phyloP scores from a whole-genome alignment of 1,140 invertebrate genomes.

The Holotrichia oblita region DNA sequence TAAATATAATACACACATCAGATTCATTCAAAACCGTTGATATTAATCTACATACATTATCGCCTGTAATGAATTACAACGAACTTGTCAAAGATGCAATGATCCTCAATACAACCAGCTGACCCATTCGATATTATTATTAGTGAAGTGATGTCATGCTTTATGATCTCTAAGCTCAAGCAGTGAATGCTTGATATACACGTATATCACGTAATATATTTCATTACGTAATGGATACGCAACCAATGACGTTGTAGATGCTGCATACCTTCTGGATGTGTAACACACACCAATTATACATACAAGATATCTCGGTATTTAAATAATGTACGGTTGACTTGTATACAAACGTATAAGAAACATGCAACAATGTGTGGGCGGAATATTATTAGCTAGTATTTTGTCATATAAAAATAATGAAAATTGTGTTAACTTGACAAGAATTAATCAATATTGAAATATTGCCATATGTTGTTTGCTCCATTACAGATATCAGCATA shows the following conservation, averaged over 20 bases:
- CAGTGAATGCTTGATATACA: not conserved
- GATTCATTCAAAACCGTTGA: not conserved
- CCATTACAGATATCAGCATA: too few species aligned
- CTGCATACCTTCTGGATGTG: not conserved
- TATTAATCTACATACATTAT: constrained; percentile 18
- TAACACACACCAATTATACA: not conserved
- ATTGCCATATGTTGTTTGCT: too few species aligned
- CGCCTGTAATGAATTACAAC: not conserved
- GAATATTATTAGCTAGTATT: not conserved
- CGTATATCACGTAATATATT: constrained; percentile 2
- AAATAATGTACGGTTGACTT: too few species aligned
- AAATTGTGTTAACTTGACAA: not conserved
- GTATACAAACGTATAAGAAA: too few species aligned
- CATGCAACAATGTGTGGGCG: not conserved
- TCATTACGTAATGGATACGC: not conserved
- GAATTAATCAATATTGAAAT: too few species aligned
- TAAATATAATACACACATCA: not conserved
- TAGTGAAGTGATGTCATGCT: not conserved
- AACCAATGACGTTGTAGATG: constrained; percentile 7
- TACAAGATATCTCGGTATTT: too few species aligned
- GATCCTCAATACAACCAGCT: constrained; percentile 19
- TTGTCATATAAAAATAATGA: not conserved
- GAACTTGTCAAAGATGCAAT: constrained; percentile 16
- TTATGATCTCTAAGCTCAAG: not conserved
- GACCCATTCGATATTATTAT: constrained; percentile 14